Evolutionary conservation across 2,113 vertebrate species (phyloP).

Genomic region (Pontoporia blainvillei): DNA sequence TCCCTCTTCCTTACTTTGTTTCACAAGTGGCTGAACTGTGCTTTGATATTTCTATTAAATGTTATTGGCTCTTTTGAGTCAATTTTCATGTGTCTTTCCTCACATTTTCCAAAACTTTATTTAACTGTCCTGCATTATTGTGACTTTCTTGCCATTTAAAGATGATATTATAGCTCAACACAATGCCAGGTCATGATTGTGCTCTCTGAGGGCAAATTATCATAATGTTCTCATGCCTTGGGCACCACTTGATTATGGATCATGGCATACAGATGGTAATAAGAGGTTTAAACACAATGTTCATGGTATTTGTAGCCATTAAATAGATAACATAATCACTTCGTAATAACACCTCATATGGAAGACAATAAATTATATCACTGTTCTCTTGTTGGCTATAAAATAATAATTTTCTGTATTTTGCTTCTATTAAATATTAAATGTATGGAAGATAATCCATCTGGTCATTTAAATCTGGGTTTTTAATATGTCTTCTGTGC

Average conservation of each 20-base stretch:
- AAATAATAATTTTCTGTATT: background rate
- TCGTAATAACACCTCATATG: background rate
- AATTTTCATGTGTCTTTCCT: background rate
- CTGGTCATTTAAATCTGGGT: background rate
- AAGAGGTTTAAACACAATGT: background rate
- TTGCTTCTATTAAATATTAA: background rate
- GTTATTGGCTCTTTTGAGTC: background rate
- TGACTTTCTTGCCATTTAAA: background rate
- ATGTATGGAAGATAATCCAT: background rate
- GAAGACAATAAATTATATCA: background rate
- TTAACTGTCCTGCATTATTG: background rate
- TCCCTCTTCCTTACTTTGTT: background rate
- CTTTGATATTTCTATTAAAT: background rate
- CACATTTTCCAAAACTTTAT: background rate
- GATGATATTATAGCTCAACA: background rate
- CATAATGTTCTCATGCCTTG: background rate
- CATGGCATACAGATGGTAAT: background rate
- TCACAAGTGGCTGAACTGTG: background rate
- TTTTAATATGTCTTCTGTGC: background rate
- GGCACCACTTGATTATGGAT: background rate
- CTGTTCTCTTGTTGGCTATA: background rate
- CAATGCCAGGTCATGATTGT: fast-evolving
- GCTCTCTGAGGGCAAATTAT: background rate
- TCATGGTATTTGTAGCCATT: background rate
- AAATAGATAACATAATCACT: background rate